Evolutionary conservation across 2,113 vertebrate genomes (phyloP), one percentile per base, ranked within the genome.

Genomic region (Anarhynchus alexandrinus): DNA sequence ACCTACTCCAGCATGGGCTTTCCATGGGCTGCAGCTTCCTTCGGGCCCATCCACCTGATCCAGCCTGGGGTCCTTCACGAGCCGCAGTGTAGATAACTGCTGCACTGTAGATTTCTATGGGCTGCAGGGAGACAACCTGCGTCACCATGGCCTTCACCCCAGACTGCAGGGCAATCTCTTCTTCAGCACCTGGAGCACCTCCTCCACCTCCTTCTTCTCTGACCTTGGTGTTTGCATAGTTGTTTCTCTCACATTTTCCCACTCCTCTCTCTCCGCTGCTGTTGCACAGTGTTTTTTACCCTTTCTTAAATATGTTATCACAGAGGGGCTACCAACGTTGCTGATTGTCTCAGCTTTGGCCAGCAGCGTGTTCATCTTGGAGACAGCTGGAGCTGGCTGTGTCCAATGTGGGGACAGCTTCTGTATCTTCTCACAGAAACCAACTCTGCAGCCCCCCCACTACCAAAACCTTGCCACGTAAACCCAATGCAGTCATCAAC

Each of bases 311-410:
- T 23, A 27, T 8, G 9, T 42, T 49, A 49, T 38, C 40, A 20
- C 9, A 27, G 12, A 66, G 18, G 10, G 2, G 1, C 20, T 61
- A 61, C 14, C 13, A 59, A 7, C 1, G 4, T 30, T 14, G 1
- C 13, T 32, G 38, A 73, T 10, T 40, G 7, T 45, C 7, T 82
- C 15, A 52, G 14, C 6, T 64, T 66, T 80, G 45, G 43, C 34
- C 34, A 76, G 23, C 3, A 4, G 23, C 0, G 0, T n/a, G 27
- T 67, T 14, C 6, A 3, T 51, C 42, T 20, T 66, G 43, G 13
- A 61, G 38, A 11, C 36, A 47, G 6, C 34, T 80, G 45, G 38
- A 80, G n/a, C 29, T 26, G 34, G 29, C 23, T 52, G 29, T 47
- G 21, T 49, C 57, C 40, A 78, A 21, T 25, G 18, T 15, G n/a